Evolutionary conservation across 2,797 vertebrate genomes (phyloP), one percentile per base, ranked within the genome.

Genomic region (Poecilia picta): DNA sequence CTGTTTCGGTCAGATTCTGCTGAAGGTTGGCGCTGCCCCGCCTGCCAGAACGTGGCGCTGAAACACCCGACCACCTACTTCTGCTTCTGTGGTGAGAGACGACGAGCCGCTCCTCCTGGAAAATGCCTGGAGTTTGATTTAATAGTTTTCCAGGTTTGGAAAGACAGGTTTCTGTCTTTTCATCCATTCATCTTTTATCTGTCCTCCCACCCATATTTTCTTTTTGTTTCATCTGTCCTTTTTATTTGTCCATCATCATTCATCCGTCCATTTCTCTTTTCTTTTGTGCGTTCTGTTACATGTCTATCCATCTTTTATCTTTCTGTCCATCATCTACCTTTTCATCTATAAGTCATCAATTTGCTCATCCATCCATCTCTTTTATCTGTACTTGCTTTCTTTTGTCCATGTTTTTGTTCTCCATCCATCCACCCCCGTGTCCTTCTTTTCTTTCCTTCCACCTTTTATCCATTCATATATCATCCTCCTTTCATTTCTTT

Each of bases 1-100:
- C 16, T 83, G 71, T 11, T 76, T 49, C 79, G 72, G 82, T 72
- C 89, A 99, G 98, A 98, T 92, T 96, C 96, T 51, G 92, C 95
- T 85, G 97, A 97, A 46, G 98, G 98, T 81, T 99, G 98, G 98
- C 96, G 98, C 75, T 99, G 98, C 92, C 98, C 98, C 15, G 97
- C 98, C 75, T 99, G 98, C 93, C 98, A 99, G 93, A 98, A 99
- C 81, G 98, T 97, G 81, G 94, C 96, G 36, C 91, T 90, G 0
- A 97, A 97, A 88, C 95, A 95, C 73, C 98, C 98, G 8, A 96
- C 95, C 78, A 94, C 88, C 88, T 99, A 99, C 77, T 96, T 93
- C 87, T 99, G 98, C 94, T 99, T 99, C 94, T 99, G 98, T 96
- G 97, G 98, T 99, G 93, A 95, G 97, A 81, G 43, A 53, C 51